These are phyloP conservation scores for Teleogryllus occipitalis DNA, from an alignment of 1,140 invertebrate genomes.

Conservation along the genomic window DNA sequence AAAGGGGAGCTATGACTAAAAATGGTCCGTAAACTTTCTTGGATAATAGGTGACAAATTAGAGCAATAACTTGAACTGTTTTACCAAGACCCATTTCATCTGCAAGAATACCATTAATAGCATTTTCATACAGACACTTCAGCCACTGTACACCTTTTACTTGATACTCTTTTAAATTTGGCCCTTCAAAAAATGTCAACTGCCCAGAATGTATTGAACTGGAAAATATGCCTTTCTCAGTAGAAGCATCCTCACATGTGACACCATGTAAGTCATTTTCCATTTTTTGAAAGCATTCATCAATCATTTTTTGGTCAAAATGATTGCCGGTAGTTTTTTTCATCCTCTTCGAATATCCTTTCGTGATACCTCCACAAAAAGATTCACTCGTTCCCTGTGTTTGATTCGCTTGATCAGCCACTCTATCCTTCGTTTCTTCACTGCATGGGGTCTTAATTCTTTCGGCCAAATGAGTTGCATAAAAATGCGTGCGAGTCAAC, in stretches of 20 bases:
- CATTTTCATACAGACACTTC: constrained; percentile 50
- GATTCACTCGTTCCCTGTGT: not conserved
- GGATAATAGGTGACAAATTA: constrained; percentile 47
- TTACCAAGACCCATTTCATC: constrained; percentile 79
- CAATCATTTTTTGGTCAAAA: not conserved
- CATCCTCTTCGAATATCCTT: not conserved
- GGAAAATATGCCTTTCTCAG: not conserved
- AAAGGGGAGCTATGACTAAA: constrained; percentile 56
- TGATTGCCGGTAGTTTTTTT: not conserved
- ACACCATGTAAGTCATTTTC: not conserved
- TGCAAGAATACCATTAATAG: constrained; percentile 66
- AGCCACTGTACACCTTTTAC: constrained; percentile 16
- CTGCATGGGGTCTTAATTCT: not conserved
- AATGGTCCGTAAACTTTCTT: constrained; percentile 47
- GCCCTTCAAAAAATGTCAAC: not conserved
- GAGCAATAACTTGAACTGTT: constrained; percentile 60
- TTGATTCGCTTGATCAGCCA: not conserved
- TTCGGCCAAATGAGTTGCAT: not conserved
- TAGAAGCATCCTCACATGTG: no score
- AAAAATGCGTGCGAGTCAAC: not conserved
- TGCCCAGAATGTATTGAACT: not conserved
- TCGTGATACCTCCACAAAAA: not conserved
- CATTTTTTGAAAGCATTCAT: not conserved
- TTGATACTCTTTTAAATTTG: constrained; percentile 6
- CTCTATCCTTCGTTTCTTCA: not conserved